A percentile compares a stretch with the other conserved stretches of the same genome.
Evolutionary conservation across 2,888 invertebrate species (phyloP).

Genomic region (Rhamphomyia laevipes): DNA sequence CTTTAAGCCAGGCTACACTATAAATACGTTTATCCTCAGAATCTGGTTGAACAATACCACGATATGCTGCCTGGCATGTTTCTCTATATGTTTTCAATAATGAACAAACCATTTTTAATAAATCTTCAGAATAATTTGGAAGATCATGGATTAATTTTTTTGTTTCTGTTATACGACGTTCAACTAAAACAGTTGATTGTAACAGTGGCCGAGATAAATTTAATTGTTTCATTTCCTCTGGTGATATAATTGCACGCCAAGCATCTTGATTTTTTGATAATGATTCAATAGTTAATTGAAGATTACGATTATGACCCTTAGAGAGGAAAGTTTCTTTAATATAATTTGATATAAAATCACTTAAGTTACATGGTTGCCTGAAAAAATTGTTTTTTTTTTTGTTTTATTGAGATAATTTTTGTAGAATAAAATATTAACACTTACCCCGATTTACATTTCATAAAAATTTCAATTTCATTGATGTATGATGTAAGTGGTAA

Average conservation of each 20-base stretch:
- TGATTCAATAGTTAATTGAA: conserved; percentile 46
- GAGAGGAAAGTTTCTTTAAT: conserved; percentile 78
- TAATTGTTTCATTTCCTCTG: conserved; percentile 53
- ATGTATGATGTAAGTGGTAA: conserved; percentile 73
- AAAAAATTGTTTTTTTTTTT: neutral
- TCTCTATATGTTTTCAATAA: conserved; percentile 60
- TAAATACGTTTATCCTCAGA: conserved; percentile 67
- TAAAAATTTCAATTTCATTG: conserved; percentile 65
- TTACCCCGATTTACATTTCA: conserved; percentile 46
- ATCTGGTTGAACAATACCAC: conserved; percentile 64
- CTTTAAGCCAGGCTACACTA: conserved; percentile 82
- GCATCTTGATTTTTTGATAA: conserved; percentile 65
- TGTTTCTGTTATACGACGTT: conserved; percentile 47
- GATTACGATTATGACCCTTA: conserved; percentile 50
- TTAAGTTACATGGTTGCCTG: conserved; percentile 60
- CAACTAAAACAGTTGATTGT: conserved; percentile 61
- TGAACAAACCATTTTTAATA: conserved; percentile 58
- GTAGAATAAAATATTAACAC: conserved; percentile 11
- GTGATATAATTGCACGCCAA: conserved; percentile 63
- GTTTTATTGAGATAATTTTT: neutral
- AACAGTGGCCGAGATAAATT: conserved; percentile 50
- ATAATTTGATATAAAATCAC: conserved; percentile 75
- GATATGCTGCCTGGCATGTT: conserved; percentile 60
- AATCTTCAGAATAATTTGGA: conserved; percentile 62
- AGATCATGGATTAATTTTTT: conserved; percentile 55